phyloP scores from a whole-genome alignment of 1,140 invertebrate genomes.

The Drosophila ananassae region DNA sequence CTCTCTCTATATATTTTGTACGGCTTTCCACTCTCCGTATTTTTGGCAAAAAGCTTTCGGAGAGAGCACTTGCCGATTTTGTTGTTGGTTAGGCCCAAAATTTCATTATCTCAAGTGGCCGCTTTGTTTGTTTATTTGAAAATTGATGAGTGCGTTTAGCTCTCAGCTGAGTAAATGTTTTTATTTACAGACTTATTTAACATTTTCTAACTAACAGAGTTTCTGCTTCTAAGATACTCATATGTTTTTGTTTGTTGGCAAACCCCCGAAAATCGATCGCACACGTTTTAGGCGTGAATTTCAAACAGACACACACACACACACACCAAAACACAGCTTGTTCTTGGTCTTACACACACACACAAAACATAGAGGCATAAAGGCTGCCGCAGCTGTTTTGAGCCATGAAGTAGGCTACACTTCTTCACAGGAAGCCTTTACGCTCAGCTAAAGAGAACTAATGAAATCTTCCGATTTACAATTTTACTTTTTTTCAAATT shows the following conservation, averaged over 20 bases:
- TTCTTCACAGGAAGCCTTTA: conserved; percentile 4
- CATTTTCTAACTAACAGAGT: not conserved
- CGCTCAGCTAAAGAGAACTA: not conserved
- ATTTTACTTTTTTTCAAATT: not conserved
- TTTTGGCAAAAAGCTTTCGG: conserved; percentile 46
- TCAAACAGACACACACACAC: conserved; percentile 47
- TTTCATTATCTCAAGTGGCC: conserved; percentile 74
- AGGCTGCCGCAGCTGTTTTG: conserved; percentile 61
- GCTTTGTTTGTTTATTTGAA: conserved; percentile 76
- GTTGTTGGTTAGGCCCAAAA: conserved; percentile 50
- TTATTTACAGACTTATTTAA: conserved; percentile 6
- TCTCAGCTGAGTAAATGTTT: conserved; percentile 14
- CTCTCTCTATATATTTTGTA: conserved; percentile 1
- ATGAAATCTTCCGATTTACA: not conserved
- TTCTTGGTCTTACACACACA: conserved; percentile 9
- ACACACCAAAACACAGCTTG: conserved; percentile 1
- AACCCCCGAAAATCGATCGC: conserved; percentile 71
- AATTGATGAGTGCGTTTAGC: conserved; percentile 18
- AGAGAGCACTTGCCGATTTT: conserved; percentile 46
- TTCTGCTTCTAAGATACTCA: not conserved
- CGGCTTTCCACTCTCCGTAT: conserved; percentile 21
- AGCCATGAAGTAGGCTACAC: conserved; percentile 45
- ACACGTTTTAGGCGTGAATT: conserved; percentile 41
- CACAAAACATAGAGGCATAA: conserved; percentile 3
- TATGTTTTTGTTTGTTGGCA: conserved; percentile 17